Conservation (phyloP, 2,888 invertebrate species). For the Tribolium freemani region DNA sequence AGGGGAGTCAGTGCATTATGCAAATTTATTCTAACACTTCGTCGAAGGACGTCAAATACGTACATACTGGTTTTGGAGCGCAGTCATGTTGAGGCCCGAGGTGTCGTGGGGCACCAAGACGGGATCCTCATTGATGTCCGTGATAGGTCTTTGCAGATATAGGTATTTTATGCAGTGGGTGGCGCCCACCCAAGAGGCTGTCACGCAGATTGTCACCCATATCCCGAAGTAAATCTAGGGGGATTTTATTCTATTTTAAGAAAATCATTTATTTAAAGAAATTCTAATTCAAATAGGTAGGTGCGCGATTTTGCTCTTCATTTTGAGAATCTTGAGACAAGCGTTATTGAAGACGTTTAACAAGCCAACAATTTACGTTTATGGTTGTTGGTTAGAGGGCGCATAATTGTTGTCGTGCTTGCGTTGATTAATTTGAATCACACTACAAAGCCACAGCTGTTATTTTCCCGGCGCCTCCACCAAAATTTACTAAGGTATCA, state of each 20-base stretch:
- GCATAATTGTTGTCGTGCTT: background rate
- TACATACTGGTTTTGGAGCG: slow-evolving; percentile 68
- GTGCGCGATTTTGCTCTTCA: too few relatives aligned
- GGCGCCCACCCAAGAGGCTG: slow-evolving; percentile 94
- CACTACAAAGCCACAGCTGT: slow-evolving; percentile 1
- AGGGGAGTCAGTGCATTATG: background rate
- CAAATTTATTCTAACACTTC: slow-evolving; percentile 1
- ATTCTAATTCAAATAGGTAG: too few relatives aligned
- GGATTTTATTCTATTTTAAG: background rate
- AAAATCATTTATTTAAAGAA: background rate
- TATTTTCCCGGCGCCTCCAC: slow-evolving; percentile 35
- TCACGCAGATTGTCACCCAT: slow-evolving; percentile 87
- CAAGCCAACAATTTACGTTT: background rate
- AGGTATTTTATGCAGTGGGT: slow-evolving; percentile 92
- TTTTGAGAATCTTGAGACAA: background rate
- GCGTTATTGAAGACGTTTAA: background rate
- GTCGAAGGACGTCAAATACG: slow-evolving; percentile 49
- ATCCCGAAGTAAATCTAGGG: slow-evolving; percentile 88
- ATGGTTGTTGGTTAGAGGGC: background rate
- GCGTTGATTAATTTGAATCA: slow-evolving; percentile 21
- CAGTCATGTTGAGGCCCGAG: slow-evolving; percentile 66
- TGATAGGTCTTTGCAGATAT: slow-evolving; percentile 74
- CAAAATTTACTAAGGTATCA: slow-evolving; percentile 4
- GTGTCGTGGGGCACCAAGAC: slow-evolving; percentile 63
- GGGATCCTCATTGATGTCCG: slow-evolving; percentile 65